These are phyloP conservation scores for Cheilosia variabilis DNA, from an alignment of 2,888 invertebrate species.

Conservation along the genomic window DNA sequence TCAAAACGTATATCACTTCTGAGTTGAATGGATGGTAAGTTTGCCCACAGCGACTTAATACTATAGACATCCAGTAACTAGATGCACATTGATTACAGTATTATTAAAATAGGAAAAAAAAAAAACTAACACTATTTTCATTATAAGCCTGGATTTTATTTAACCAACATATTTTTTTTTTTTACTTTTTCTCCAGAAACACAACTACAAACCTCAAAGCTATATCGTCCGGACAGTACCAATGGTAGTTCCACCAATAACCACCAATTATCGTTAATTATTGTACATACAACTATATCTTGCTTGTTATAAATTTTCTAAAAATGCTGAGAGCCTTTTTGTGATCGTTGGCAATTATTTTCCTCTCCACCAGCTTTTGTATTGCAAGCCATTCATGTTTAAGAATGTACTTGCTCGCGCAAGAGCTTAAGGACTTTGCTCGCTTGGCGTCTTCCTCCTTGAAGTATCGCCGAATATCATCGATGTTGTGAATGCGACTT, in stretches of 20 bases:
- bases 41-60: too few species aligned
- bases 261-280: neutral
- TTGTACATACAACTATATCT: conserved; percentile 77
- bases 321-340: conserved; percentile 80
- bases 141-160: neutral
- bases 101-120: too few species aligned
- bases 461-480: conserved; percentile 79
- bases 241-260: conserved; percentile 52
- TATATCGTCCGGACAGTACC: conserved; percentile 76
- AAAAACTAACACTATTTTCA: too few species aligned
- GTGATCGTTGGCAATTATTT: conserved; percentile 77
- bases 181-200: conserved; percentile 76
- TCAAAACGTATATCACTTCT: too few species aligned
- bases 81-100: too few species aligned
- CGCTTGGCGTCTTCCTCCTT: conserved; percentile 78
- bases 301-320: conserved; percentile 80
- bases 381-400: conserved; percentile 81
- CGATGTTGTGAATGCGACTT: conserved; percentile 77
- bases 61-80: too few species aligned
- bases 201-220: conserved; percentile 78
- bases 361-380: conserved; percentile 79
- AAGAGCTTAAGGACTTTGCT: conserved; percentile 71
- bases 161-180: conserved; percentile 15
- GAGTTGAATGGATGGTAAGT: too few species aligned
- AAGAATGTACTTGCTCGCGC: conserved; percentile 78